A percentile compares a stretch with the other conserved stretches of the same genome.
These are phyloP conservation scores for Phocides pigmalion DNA, from an alignment of 1,140 invertebrate species.

Conservation along the genomic window DNA sequence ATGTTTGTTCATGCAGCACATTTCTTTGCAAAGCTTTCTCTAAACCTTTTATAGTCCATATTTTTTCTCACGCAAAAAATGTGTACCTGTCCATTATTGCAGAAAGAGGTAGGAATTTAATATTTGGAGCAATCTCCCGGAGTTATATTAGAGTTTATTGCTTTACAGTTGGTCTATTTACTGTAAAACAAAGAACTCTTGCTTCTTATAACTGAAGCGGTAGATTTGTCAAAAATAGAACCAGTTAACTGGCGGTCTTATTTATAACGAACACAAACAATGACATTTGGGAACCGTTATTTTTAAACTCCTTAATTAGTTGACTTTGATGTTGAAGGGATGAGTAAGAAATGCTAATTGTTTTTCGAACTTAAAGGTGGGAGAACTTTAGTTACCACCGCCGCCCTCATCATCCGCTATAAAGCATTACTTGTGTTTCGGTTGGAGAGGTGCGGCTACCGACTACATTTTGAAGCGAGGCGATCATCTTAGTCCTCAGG, in stretches of 20 bases:
- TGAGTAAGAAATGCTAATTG: neutral
- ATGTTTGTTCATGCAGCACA: constrained; percentile 50
- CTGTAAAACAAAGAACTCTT: constrained; percentile 16
- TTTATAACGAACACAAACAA: constrained; percentile 29
- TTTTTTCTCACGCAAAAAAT: constrained; percentile 53
- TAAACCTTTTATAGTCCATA: constrained; percentile 45
- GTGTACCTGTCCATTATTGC: constrained; percentile 53
- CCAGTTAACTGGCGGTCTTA: constrained; percentile 22
- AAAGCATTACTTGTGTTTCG: too few relatives aligned
- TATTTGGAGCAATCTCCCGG: constrained; percentile 40
- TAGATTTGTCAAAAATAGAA: constrained; percentile 24
- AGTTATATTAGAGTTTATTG: constrained; percentile 13
- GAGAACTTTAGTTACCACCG: too few relatives aligned
- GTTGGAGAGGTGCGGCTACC: too few relatives aligned
- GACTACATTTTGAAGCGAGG: too few relatives aligned
- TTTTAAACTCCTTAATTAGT: constrained; percentile 27
- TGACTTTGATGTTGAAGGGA: constrained; percentile 9
- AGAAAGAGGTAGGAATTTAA: constrained; percentile 53
- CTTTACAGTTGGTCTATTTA: neutral
- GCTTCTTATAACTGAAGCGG: constrained; percentile 13
- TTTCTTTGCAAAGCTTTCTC: constrained; percentile 71
- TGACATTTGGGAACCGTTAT: constrained; percentile 24
- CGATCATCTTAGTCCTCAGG: too few relatives aligned
- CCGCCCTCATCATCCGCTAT: too few relatives aligned
- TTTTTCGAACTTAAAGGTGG: too few relatives aligned